These are phyloP conservation scores for Sminthurinus aureus DNA, from an alignment of 2,888 invertebrate species.

Conservation along the genomic window DNA sequence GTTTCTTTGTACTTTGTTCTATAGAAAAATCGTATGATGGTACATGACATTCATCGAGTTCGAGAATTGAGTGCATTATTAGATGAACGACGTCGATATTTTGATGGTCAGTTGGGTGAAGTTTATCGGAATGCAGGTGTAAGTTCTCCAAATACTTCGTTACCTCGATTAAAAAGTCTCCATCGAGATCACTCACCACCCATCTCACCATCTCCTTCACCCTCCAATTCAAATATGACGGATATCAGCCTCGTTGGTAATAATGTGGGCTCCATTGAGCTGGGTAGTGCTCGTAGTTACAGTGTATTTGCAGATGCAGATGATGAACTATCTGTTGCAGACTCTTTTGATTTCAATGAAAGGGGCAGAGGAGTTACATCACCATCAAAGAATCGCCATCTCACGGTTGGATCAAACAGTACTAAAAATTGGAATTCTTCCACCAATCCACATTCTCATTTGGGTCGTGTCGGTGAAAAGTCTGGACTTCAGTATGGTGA, in stretches of 20 bases:
- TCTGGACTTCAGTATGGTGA: background rate
- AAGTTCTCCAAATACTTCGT: slow-evolving; percentile 23
- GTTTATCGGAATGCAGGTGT: slow-evolving; percentile 35
- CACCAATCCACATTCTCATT: background rate
- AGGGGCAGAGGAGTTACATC: background rate
- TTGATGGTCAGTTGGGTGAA: slow-evolving; percentile 35
- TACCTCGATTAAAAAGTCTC: slow-evolving; percentile 18
- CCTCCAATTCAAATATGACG: slow-evolving; percentile 24
- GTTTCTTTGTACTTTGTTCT: background rate
- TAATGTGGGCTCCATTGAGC: background rate
- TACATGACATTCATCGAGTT: slow-evolving; percentile 37
- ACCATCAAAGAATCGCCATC: background rate
- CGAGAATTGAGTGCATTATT: slow-evolving; percentile 32
- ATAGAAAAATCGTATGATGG: slow-evolving; percentile 26
- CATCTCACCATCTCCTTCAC: background rate
- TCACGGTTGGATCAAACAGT: background rate
- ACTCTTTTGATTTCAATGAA: slow-evolving; percentile 24
- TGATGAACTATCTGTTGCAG: slow-evolving; percentile 28
- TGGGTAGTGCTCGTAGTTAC: slow-evolving; percentile 20
- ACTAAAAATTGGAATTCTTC: background rate
- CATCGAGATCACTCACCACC: slow-evolving; percentile 9
- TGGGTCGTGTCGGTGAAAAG: background rate
- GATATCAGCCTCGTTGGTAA: slow-evolving; percentile 15
- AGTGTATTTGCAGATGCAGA: slow-evolving; percentile 28
- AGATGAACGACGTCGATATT: slow-evolving; percentile 30